Evolutionary conservation across 2,888 invertebrate genomes (phyloP), one percentile per base, ranked within the genome.

Genomic region (Ecliptopera silaceata): DNA sequence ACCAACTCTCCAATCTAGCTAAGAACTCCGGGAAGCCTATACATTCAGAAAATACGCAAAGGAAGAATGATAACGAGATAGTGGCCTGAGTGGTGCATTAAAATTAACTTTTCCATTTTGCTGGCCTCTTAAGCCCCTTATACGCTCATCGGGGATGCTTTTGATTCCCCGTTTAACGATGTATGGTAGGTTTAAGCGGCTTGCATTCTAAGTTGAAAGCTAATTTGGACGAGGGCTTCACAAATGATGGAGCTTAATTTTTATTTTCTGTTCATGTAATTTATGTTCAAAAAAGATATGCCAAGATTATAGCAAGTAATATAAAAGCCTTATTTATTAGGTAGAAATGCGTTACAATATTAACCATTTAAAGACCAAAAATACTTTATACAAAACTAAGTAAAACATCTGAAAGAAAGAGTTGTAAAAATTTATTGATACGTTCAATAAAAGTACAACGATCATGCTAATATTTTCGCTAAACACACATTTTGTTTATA

Each of bases 101-200:
- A 72, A 75, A 72, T 77, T 73, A 74, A 74, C 75, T 75, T 75
- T 76, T 71, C 72, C 72, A 74, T 75, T 77, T 71, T 69, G 67
- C 64, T 59, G 65, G 70, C 68, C 69, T 70, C 69, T 70, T 72
- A 69, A 74, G 65, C 63, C 63, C 56, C 65, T 65, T 61, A 47
- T 22, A 70, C 66, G 39, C 43, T 54, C 41, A 54, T 51, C 39
- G 39, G 34, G 43, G 34, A 55, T 34, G 58, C 55, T 57, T 51
- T 57, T 52, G 52, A 57, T 52, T 51, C 59, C 44, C 39, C 39
- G 45, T 49, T 58, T 49, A 53, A 49, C 58, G 58, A 58, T 53
- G 53, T 49, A 53, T 53, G 53, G 44, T 29, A 22, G 43, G 31
- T 42, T 42, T 54, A 58, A 58, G 48, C 45, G 47, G 59, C 55